phyloP scores from a whole-genome alignment of 2,113 vertebrate species.

The Catharus bicknelli region DNA sequence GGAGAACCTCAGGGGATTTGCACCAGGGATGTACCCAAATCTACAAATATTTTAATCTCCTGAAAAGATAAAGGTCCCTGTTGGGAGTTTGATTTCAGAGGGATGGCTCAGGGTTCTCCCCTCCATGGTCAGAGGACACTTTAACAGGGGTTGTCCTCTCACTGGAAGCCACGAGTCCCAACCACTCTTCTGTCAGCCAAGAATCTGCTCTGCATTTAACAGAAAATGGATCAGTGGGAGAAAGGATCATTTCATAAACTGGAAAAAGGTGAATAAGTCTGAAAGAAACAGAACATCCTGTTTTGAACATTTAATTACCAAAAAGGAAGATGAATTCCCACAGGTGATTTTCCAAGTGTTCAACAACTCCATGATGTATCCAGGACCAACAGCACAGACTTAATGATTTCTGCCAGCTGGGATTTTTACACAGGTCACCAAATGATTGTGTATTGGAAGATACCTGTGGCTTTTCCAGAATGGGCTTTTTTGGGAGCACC shows the following conservation, averaged over 20 bases:
- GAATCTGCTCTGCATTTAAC: not conserved
- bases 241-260: not conserved
- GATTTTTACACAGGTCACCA: not conserved
- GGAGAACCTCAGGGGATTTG: not conserved
- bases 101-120: not conserved
- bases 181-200: not conserved
- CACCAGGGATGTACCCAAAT: not conserved
- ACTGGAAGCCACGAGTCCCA: not conserved
- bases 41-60: not conserved
- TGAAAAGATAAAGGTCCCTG: not conserved
- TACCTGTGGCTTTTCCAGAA: not conserved
- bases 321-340: not conserved
- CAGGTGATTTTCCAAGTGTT: not conserved
- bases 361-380: not conserved
- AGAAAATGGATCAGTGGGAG: not conserved
- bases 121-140: not conserved
- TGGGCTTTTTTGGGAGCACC: not conserved
- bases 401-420: not conserved
- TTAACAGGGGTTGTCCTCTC: not conserved
- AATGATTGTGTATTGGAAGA: not conserved
- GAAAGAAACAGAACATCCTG: not conserved
- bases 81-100: not conserved
- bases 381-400: not conserved
- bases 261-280: not conserved
- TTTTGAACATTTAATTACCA: not conserved